Evolutionary conservation across 2,888 invertebrate species (phyloP), one percentile per base, ranked within the genome.

Genomic region (Anorthoa munda): DNA sequence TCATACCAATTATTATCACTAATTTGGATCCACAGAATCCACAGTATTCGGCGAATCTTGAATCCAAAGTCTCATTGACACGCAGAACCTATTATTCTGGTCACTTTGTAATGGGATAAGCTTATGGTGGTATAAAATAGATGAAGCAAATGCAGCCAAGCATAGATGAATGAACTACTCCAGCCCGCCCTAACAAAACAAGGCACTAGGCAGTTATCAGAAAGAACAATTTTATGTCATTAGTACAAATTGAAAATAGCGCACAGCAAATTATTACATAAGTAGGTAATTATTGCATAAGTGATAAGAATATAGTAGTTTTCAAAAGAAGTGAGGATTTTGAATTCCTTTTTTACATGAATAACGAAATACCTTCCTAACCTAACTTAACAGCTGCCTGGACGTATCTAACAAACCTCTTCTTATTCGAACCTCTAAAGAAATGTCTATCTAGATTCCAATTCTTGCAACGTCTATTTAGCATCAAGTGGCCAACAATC

Each of bases 221-320:
- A 21, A 45, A 26, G 1, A 53, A 45, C 18, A n/a, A 48, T 39
- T 48, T 15, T 12, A 46, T n/a, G 18, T 18, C 15, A 77, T 66
- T 48, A 45, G 2, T 56, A 21, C 21, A 77, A 50, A 77, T 18
- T 77, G 26, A 45, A 56, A 45, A 56, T n/a, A 2, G 26, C 76
- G 66, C 77, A 13, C 39, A 75, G 39, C 13, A 21, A 53, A 2
- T 55, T 63, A 61, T 21, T n/a, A 39, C n/a, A 31, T 55, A 55
- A 2, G 1, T 50, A 45, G 9, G 11, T 23, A n/a, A n/a, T n/a
- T n/a, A n/a, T n/a, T n/a, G n/a, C n/a, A n/a, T n/a, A 50, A 23
- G 23, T 21, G 48, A 50, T 50, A 39, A 12, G 12, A 39, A 17
- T 18, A 21, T 11, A 46, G 21, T 17, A 17, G 17, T 23, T 46